These are phyloP conservation scores for Elymnias hypermnestra DNA, from an alignment of 1,140 invertebrate genomes.

Conservation along the genomic window DNA sequence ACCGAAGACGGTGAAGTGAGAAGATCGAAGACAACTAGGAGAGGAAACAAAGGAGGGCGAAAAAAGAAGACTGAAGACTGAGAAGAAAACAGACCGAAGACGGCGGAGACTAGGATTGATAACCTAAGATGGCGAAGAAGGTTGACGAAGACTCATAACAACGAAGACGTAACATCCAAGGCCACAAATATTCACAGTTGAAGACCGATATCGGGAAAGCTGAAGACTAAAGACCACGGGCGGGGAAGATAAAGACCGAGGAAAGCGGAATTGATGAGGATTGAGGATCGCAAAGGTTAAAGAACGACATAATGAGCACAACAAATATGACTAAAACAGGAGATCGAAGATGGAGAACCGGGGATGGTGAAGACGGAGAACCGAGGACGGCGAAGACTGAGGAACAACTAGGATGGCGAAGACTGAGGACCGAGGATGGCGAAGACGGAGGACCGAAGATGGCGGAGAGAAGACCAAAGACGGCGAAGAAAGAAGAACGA, in stretches of 20 bases:
- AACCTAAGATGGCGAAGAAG: conserved; percentile 10
- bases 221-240: conserved; percentile 4
- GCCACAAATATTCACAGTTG: conserved; percentile 9
- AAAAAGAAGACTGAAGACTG: no score
- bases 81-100: neutral
- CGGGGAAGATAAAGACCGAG: conserved; percentile 9
- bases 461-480: conserved; percentile 2
- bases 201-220: conserved; percentile 8
- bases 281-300: conserved; percentile 1
- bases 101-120: conserved; percentile 15
- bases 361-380: neutral
- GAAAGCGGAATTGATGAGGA: conserved; percentile 4
- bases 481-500: neutral
- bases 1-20: conserved; percentile 9
- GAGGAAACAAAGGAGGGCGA: no score
- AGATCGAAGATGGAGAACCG: neutral
- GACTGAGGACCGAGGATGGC: no score
- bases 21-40: conserved; percentile 13
- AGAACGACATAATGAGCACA: neutral
- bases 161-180: conserved; percentile 3
- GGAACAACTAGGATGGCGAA: no score
- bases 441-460: no score
- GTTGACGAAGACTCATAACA: conserved; percentile 14
- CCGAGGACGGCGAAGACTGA: neutral
- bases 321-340: neutral